phyloP scores from a whole-genome alignment of 2,113 vertebrate genomes.

The Ornithorhynchus anatinus region DNA sequence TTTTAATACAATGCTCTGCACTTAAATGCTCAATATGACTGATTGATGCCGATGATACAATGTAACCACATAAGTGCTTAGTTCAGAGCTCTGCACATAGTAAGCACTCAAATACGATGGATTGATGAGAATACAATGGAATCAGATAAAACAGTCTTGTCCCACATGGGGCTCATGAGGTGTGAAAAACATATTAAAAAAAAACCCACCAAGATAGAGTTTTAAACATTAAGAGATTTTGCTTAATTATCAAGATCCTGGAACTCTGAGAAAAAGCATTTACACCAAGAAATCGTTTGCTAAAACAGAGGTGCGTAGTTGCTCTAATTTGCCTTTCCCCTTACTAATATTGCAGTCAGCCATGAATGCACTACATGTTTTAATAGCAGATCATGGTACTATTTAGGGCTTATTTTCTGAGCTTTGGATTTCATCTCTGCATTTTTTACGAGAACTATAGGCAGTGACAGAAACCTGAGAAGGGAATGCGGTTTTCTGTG shows the following conservation, averaged over 20 bases:
- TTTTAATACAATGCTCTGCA: no score
- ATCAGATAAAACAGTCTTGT: no score
- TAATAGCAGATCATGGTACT: slow-evolving; percentile 48
- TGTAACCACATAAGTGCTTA: no score
- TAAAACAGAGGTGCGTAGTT: not conserved
- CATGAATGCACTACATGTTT: slow-evolving; percentile 18
- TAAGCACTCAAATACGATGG: no score
- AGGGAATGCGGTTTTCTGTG: not conserved
- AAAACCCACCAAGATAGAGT: not conserved
- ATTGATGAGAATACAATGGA: no score
- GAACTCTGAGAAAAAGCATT: not conserved
- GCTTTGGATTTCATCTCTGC: slow-evolving; percentile 59
- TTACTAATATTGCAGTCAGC: no score
- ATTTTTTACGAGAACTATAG: slow-evolving; percentile 52
- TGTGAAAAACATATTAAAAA: no score
- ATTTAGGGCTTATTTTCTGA: slow-evolving; percentile 53
- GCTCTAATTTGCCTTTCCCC: no score
- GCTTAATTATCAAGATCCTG: not conserved
- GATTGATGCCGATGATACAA: no score
- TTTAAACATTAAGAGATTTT: not conserved
- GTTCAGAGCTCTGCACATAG: no score
- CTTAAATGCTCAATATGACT: no score
- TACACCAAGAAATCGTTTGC: not conserved
- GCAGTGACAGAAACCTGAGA: slow-evolving; percentile 51
- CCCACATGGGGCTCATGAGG: no score